Conservation (phyloP, 1,140 invertebrate species). For the Megathymus violae region DNA sequence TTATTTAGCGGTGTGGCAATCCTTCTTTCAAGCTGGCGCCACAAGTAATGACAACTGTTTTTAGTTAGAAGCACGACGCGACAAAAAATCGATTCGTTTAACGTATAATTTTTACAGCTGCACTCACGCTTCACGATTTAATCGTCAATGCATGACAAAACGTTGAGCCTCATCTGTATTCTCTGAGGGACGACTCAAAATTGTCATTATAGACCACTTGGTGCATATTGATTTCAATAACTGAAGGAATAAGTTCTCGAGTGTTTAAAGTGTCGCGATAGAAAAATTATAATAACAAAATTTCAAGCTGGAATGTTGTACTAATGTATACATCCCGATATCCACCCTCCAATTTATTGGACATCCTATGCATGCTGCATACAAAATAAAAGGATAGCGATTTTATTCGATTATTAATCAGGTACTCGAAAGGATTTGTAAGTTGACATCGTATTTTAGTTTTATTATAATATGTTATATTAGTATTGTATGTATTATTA, state of each 20-base stretch:
- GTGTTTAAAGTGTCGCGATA: constrained; percentile 10
- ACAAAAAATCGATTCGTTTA: constrained; percentile 35
- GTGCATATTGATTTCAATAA: constrained; percentile 23
- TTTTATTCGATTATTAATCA: too few species aligned
- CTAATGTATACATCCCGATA: too few species aligned
- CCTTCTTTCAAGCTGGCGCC: constrained; percentile 32
- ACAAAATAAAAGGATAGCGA: too few species aligned
- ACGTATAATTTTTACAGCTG: constrained; percentile 72
- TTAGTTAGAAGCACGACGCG: constrained; percentile 31
- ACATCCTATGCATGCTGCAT: too few species aligned
- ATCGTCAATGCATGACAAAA: constrained; percentile 51
- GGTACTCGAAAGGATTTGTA: too few species aligned
- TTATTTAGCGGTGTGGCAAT: constrained; percentile 10
- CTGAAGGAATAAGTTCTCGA: background rate
- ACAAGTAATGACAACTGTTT: constrained; percentile 19
- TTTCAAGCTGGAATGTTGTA: constrained; percentile 7
- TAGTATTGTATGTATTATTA: too few species aligned
- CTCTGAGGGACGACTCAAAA: constrained; percentile 24
- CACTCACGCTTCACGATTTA: constrained; percentile 54
- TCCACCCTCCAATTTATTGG: too few species aligned
- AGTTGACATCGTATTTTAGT: too few species aligned
- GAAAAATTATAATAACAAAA: background rate
- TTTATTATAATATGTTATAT: too few species aligned
- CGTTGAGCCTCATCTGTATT: constrained; percentile 42
- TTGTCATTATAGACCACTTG: constrained; percentile 20